phyloP scores from a whole-genome alignment of 2,797 vertebrate genomes.

The Coregonus sp. region DNA sequence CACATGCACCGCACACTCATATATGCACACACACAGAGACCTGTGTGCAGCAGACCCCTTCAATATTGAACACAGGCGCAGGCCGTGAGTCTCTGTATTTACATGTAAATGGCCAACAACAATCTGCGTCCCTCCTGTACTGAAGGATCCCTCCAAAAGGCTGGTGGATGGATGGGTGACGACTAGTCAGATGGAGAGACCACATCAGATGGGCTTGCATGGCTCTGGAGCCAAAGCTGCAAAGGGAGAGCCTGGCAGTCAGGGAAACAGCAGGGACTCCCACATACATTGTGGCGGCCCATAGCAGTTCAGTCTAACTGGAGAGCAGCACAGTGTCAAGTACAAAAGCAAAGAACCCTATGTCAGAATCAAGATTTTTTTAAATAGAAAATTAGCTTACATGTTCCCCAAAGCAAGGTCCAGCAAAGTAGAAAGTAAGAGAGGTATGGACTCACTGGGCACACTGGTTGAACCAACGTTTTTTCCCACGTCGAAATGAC shows the following conservation, averaged over 20 bases:
- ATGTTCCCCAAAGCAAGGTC: neutral
- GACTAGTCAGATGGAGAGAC: slow-evolving; percentile 73
- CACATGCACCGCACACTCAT: slow-evolving; percentile 46
- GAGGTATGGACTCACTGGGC: neutral
- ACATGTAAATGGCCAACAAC: slow-evolving; percentile 84
- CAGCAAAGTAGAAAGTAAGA: neutral
- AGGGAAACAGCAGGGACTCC: slow-evolving; percentile 80
- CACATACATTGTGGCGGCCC: slow-evolving; percentile 71
- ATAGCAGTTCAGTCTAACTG: slow-evolving; percentile 57
- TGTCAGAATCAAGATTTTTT: neutral
- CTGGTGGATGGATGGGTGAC: slow-evolving; percentile 36
- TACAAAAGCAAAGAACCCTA: no score
- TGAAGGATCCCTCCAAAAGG: slow-evolving; percentile 68
- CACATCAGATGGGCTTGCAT: slow-evolving; percentile 76
- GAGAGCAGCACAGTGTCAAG: slow-evolving; percentile 35
- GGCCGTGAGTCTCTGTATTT: slow-evolving; percentile 79
- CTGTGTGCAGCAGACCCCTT: slow-evolving; percentile 73
- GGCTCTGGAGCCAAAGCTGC: slow-evolving; percentile 66
- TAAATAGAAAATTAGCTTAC: neutral
- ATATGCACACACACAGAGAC: slow-evolving; percentile 70
- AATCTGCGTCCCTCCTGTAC: slow-evolving; percentile 77
- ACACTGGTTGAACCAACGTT: no score
- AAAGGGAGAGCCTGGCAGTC: slow-evolving; percentile 69
- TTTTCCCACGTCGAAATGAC: no score
- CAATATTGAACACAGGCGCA: slow-evolving; percentile 80